phyloP scores from a whole-genome alignment of 2,888 invertebrate genomes.

The Tetragnatha montana region DNA sequence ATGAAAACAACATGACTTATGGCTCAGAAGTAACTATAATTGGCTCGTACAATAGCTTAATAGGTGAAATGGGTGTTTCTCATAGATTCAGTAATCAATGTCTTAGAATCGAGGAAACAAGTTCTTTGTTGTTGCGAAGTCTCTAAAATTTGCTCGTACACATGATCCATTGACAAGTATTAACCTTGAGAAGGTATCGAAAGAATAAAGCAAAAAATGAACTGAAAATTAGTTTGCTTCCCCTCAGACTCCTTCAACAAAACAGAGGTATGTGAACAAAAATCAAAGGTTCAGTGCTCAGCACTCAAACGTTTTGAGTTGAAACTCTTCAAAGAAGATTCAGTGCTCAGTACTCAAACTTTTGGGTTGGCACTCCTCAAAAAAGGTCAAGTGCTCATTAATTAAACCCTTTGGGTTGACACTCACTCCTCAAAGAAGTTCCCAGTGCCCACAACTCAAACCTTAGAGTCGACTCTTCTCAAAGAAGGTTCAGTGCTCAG shows the following conservation, averaged over 20 bases:
- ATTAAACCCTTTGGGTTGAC: too few relatives aligned
- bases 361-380: too few relatives aligned
- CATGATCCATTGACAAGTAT: background rate
- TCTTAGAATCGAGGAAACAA: background rate
- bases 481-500: constrained; percentile 34
- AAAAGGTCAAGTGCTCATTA: too few relatives aligned
- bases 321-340: constrained; percentile 21
- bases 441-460: too few relatives aligned
- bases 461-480: too few relatives aligned
- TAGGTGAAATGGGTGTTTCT: background rate
- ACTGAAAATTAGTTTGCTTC: too few relatives aligned
- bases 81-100: background rate
- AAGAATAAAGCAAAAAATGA: too few relatives aligned
- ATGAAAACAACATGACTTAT: background rate
- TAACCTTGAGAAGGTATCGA: background rate
- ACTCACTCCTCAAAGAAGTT: too few relatives aligned
- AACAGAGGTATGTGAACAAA: constrained; percentile 26
- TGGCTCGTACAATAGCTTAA: background rate
- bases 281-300: constrained; percentile 41
- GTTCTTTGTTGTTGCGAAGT: background rate
- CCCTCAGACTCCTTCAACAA: constrained; percentile 2
- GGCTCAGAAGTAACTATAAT: background rate
- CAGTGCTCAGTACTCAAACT: constrained; percentile 12
- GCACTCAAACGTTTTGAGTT: constrained; percentile 12
- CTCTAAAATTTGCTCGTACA: background rate